A percentile compares a stretch with the other conserved stretches of the same genome.
phyloP scores from a whole-genome alignment of 2,888 invertebrate species.

The Glyphotaelius pellucidus region DNA sequence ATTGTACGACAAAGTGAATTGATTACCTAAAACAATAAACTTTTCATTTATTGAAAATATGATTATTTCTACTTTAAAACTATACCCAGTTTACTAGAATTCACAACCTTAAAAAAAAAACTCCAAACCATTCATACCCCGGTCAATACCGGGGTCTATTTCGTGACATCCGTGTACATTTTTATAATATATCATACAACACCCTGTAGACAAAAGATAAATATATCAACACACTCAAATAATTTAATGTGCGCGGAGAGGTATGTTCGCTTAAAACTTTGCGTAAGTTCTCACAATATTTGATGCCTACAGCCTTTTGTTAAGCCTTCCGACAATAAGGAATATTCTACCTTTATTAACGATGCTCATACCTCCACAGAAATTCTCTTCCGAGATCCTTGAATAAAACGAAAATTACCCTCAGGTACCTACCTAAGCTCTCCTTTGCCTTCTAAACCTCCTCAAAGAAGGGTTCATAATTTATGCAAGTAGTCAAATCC shows the following conservation, averaged over 20 bases:
- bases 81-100: too few species aligned
- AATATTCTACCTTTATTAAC: background rate
- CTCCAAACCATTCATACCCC: too few species aligned
- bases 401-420: constrained; percentile 10
- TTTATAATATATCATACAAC: background rate
- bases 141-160: too few species aligned
- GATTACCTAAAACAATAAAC: too few species aligned
- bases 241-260: background rate
- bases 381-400: background rate
- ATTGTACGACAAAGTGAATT: too few species aligned
- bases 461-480: background rate
- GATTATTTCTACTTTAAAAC: too few species aligned
- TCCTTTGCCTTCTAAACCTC: background rate
- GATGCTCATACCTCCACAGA: background rate
- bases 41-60: too few species aligned
- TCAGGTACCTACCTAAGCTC: background rate
- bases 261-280: background rate
- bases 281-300: background rate
- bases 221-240: background rate
- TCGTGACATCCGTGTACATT: too few species aligned
- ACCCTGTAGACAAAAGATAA: background rate
- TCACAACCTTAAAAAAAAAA: too few species aligned
- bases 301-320: background rate
- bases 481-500: background rate
- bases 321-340: background rate